Percentiles rank a stretch among this genome's conserved stretches.
These are phyloP conservation scores for Tubulanus polymorphus DNA, from an alignment of 2,888 invertebrate species.

Conservation along the genomic window DNA sequence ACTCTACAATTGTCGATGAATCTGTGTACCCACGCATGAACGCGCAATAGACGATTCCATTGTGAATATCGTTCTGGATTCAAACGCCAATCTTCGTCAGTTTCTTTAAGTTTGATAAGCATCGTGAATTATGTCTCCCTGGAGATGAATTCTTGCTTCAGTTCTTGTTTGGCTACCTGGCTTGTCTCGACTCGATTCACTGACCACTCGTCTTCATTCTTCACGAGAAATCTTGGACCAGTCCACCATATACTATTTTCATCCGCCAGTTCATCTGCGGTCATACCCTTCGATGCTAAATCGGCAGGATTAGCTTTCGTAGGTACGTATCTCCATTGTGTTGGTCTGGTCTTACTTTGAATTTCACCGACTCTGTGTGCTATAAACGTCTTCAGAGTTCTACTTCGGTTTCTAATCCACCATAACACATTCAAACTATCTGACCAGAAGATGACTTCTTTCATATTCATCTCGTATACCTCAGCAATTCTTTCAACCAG, in stretches of 20 bases:
- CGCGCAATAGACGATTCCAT: too few species aligned
- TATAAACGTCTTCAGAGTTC: conserved; percentile 12
- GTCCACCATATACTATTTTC: conserved; percentile 10
- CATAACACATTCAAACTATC: conserved; percentile 12
- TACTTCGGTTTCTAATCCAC: conserved; percentile 7
- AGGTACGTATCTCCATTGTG: conserved; percentile 11
- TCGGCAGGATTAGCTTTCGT: conserved; percentile 14
- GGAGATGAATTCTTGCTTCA: too few species aligned
- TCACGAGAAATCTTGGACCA: conserved; percentile 9
- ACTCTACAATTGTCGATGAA: too few species aligned
- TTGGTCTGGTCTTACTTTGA: conserved; percentile 7
- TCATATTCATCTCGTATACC: conserved; percentile 4
- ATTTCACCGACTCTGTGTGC: conserved; percentile 11
- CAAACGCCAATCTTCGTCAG: too few species aligned
- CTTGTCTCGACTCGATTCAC: too few species aligned
- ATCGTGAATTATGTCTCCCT: too few species aligned
- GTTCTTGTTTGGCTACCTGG: too few species aligned
- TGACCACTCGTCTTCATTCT: too few species aligned
- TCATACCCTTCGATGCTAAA: conserved; percentile 7
- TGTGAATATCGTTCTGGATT: too few species aligned
- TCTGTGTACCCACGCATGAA: too few species aligned
- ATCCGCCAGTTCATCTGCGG: conserved; percentile 3
- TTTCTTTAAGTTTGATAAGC: too few species aligned
- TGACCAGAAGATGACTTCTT: conserved; percentile 9
- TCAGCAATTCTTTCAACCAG: background rate